Evolutionary conservation across 1,140 invertebrate genomes (phyloP).

Genomic region (Brachionus koreanus): DNA sequence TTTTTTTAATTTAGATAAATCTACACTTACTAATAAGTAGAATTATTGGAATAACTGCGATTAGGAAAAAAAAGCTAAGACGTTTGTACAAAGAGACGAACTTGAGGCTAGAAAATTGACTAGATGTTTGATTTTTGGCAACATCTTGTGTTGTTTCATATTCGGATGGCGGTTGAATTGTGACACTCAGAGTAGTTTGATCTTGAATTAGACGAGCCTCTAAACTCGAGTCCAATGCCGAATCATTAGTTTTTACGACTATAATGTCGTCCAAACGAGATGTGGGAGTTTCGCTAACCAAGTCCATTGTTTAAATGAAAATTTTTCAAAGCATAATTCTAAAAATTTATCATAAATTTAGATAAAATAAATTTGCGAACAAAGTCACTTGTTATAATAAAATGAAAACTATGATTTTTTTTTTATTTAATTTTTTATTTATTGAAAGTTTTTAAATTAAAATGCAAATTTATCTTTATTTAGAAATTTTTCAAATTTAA

Average conservation of each 20-base stretch:
- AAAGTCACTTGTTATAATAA: background rate
- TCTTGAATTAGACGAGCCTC: background rate
- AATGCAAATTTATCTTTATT: constrained; percentile 36
- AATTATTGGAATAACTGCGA: background rate
- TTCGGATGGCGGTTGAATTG: background rate
- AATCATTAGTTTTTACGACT: background rate
- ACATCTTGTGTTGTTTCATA: background rate
- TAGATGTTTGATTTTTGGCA: background rate
- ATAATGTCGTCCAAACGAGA: background rate
- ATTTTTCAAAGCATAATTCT: background rate
- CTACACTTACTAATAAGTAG: background rate
- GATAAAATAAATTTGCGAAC: background rate
- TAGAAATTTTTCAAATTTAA: constrained; percentile 14
- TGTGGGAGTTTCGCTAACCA: background rate
- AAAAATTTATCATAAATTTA: constrained; percentile 32
- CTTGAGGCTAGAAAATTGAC: background rate
- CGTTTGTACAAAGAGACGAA: background rate
- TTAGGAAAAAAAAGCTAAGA: constrained; percentile 4
- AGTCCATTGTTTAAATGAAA: background rate
- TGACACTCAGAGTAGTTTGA: background rate
- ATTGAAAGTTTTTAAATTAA: constrained; percentile 5
- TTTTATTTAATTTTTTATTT: background rate
- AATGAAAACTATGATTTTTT: background rate
- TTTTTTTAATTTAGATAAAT: background rate
- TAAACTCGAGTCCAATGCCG: background rate